Conservation (phyloP, 2,797 vertebrate genomes). For the Phataginus tetradactyla region DNA sequence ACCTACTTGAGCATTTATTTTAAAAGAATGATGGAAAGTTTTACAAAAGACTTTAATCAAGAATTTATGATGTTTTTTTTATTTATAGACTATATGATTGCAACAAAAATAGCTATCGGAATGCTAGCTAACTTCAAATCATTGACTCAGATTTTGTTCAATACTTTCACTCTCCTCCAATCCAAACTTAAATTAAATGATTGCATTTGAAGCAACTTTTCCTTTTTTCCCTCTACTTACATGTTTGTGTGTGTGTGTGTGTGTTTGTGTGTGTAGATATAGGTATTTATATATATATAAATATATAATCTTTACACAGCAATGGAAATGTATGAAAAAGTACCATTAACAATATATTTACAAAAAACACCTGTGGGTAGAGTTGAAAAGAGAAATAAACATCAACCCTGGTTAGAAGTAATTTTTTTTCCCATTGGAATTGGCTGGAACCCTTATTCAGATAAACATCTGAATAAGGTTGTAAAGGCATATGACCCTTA, state of each 20-base stretch:
- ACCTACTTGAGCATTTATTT: not conserved
- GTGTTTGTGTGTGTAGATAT: not conserved
- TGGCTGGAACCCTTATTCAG: not conserved
- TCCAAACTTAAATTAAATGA: not conserved
- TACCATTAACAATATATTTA: not conserved
- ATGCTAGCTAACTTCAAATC: not conserved
- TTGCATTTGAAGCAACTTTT: not conserved
- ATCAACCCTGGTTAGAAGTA: not conserved
- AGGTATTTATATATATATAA: not conserved
- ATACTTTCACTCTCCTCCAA: not conserved
- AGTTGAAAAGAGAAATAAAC: not conserved
- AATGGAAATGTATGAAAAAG: not conserved
- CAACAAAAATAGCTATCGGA: not conserved
- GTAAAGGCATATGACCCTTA: not conserved
- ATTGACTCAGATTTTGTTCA: not conserved
- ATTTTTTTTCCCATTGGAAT: not conserved
- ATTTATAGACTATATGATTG: not conserved
- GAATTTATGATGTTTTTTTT: not conserved
- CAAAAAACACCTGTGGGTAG: not conserved
- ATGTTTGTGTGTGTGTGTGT: not conserved
- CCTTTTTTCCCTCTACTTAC: fast-evolving
- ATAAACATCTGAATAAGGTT: not conserved
- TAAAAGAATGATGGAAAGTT: not conserved
- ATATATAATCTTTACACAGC: not conserved
- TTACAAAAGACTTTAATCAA: not conserved